Evolutionary conservation across 2,888 invertebrate genomes (phyloP).

Genomic region (Adelognathus sp.): DNA sequence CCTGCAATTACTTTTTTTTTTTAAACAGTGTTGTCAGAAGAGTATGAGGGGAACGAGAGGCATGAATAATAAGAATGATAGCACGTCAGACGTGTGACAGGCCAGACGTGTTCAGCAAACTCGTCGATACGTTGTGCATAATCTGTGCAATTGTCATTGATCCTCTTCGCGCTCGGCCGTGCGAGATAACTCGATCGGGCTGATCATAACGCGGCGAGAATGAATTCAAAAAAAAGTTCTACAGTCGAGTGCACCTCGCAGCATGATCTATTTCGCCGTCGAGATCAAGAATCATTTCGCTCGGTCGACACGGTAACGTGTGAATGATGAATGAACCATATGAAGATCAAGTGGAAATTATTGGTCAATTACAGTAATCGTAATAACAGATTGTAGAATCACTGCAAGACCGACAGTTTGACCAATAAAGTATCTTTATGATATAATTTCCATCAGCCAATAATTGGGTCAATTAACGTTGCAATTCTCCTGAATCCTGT

Average conservation of each 20-base stretch:
- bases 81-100: neutral
- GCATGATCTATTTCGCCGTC: neutral
- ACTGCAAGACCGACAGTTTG: neutral
- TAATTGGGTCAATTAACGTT: constrained; percentile 25
- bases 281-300: neutral
- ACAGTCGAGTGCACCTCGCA: neutral
- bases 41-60: neutral
- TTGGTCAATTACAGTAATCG: neutral
- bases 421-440: neutral
- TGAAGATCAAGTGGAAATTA: neutral
- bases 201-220: neutral
- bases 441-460: constrained; percentile 14
- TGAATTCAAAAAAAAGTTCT: neutral
- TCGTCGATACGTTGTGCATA: neutral
- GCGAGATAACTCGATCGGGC: neutral
- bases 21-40: too few species aligned
- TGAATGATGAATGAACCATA: neutral
- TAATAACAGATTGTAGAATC: neutral
- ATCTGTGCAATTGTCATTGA: neutral
- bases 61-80: neutral
- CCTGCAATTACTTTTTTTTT: too few species aligned
- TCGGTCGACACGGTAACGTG: neutral
- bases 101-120: neutral
- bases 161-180: neutral
- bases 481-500: constrained; percentile 4